These are phyloP conservation scores for Amblyjoppa fuscipennis DNA, from an alignment of 2,888 invertebrate genomes.

Conservation along the genomic window DNA sequence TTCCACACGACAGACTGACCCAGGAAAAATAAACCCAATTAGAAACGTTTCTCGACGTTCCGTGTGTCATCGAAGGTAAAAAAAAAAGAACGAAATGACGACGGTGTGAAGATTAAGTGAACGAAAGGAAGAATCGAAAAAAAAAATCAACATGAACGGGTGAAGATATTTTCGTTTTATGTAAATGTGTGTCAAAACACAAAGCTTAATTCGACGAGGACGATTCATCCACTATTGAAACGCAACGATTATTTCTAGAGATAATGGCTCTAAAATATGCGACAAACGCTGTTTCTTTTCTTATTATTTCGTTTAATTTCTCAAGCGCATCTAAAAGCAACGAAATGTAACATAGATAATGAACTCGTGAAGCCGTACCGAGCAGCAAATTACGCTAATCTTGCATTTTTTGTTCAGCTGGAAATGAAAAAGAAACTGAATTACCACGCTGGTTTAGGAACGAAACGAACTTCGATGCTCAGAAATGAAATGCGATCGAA, in stretches of 20 bases:
- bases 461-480: not conserved
- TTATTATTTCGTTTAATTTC: not conserved
- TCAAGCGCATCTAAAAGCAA: conserved; percentile 3
- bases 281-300: not conserved
- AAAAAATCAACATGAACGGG: not conserved
- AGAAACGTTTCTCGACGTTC: conserved; percentile 43
- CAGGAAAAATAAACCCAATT: conserved; percentile 75
- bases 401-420: conserved; percentile 75
- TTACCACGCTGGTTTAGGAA: conserved; percentile 9
- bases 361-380: conserved; percentile 68
- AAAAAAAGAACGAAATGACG: conserved; percentile 17
- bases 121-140: not conserved
- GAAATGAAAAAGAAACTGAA: conserved; percentile 72
- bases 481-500: not conserved
- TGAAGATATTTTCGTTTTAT: not conserved
- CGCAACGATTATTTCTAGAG: not conserved
- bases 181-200: not conserved
- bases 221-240: not conserved
- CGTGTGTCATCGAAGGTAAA: not conserved
- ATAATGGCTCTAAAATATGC: not conserved
- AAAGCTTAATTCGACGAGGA: not conserved
- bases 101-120: not conserved
- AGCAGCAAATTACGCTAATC: conserved; percentile 70
- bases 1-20: conserved; percentile 82
- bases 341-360: not conserved